A percentile compares a stretch with the other conserved stretches of the same genome.
Conservation (phyloP, 1,140 invertebrate species). For the Leguminivora glycinivorella region DNA sequence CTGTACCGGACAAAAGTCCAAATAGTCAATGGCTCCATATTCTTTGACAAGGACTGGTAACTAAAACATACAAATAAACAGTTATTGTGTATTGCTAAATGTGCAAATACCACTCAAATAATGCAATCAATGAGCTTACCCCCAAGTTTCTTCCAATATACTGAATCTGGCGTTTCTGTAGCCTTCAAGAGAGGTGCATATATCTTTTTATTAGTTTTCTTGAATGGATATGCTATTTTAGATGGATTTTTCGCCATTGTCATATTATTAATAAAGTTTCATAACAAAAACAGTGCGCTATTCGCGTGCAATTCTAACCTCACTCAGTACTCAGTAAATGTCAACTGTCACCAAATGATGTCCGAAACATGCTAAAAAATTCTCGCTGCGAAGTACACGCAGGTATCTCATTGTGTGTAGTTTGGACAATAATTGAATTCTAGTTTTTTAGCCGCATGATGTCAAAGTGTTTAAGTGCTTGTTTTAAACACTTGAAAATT, state of each 20-base stretch:
- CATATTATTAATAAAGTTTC: slow-evolving; percentile 23
- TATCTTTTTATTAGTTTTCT: slow-evolving; percentile 86
- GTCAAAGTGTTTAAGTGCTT: neutral
- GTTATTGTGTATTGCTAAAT: slow-evolving; percentile 8
- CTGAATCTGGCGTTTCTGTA: slow-evolving; percentile 85
- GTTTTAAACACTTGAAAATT: neutral
- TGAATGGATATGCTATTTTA: slow-evolving; percentile 78
- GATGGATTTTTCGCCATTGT: slow-evolving; percentile 57
- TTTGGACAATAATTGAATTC: slow-evolving; percentile 9
- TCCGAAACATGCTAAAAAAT: neutral
- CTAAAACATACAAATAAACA: slow-evolving; percentile 79
- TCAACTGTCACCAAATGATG: neutral
- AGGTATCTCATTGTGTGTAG: neutral
- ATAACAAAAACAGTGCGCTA: slow-evolving; percentile 15
- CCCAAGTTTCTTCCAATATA: slow-evolving; percentile 93
- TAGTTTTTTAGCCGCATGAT: neutral
- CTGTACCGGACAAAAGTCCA: slow-evolving; percentile 93
- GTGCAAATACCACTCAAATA: slow-evolving; percentile 22
- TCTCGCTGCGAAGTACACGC: neutral
- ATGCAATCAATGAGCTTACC: slow-evolving; percentile 78
- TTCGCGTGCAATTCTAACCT: slow-evolving; percentile 16
- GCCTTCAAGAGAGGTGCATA: slow-evolving; percentile 83
- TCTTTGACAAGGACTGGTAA: slow-evolving; percentile 93
- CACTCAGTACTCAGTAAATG: neutral
- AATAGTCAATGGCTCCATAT: slow-evolving; percentile 93